Evolutionary conservation across 2,113 vertebrate genomes (phyloP), one percentile per base, ranked within the genome.

Genomic region (Atractosteus spatula): DNA sequence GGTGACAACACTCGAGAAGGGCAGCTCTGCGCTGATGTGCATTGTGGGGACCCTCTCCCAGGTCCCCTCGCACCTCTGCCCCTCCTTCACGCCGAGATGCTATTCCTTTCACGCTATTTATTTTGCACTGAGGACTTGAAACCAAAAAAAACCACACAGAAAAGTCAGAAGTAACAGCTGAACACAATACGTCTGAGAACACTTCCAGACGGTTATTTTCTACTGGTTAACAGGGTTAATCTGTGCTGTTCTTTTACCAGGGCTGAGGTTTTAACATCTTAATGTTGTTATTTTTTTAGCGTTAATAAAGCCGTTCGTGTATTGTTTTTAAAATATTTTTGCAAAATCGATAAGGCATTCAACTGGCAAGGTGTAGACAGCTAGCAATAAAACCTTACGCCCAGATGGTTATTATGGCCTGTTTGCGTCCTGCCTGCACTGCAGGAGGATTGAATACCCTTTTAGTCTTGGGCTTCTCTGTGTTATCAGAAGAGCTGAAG

Each of bases 61-160:
- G 59, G 7, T 3, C 59, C 7, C 3, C 59, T 8, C 13, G 14
- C 17, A 6, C 14, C 13, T 62, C 5, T 13, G 7, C 59, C 17
- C 14, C 13, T 14, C 17, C 17, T 4, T 14, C 59, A 14, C 47
- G 10, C 47, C 47, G 47, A 68, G 72, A 62, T 3, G 66, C 65
- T 62, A 74, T 74, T 68, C 66, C 62, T 74, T 66, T 74, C 65
- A 74, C 61, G 57, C 55, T 67, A 68, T 74, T 74, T 74, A 62
- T 74, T 74, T 74, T 68, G 55, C 57, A 68, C 66, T 68, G 70
- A 64, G 14, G 61, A 71, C 70, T 71, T 71, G 70, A 71, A 71
- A 64, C 62, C 59, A 59, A 63, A 63, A 71, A 71, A 63, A 62
- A 55, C 13, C n/a, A 29, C 64, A 45, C 42, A 66, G 7, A 66